Conservation (phyloP, 2,888 invertebrate genomes). For the Dryococelus australis region DNA sequence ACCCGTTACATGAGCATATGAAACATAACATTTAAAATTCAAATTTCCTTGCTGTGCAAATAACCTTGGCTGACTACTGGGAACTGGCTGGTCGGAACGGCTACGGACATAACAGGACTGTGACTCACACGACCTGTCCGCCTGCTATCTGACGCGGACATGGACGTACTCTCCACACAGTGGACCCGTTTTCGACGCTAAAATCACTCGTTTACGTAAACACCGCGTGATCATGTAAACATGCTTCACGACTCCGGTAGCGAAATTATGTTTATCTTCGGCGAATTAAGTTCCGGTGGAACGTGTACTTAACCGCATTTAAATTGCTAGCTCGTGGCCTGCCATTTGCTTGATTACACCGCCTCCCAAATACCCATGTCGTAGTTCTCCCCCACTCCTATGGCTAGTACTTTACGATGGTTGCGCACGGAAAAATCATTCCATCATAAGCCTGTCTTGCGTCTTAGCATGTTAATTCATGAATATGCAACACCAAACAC, state of each 20-base stretch:
- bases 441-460: neutral
- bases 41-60: too few species aligned
- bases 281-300: slow-evolving; percentile 2
- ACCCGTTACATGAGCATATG: too few species aligned
- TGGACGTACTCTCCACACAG: neutral
- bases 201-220: neutral
- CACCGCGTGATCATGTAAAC: neutral
- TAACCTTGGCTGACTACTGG: too few species aligned
- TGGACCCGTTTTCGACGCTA: neutral
- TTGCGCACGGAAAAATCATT: neutral
- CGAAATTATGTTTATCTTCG: neutral
- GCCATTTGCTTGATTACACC: neutral
- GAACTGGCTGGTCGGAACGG: too few species aligned
- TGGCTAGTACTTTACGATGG: neutral
- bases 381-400: neutral
- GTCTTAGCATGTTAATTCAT: neutral
- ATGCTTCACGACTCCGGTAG: neutral
- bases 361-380: neutral
- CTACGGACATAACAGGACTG: too few species aligned
- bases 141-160: neutral
- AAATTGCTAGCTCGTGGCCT: neutral
- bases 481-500: too few species aligned
- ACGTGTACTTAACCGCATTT: neutral
- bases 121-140: too few species aligned
- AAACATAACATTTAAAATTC: too few species aligned